phyloP scores from a whole-genome alignment of 1,140 invertebrate genomes.

The Leptinotarsa undecemlineata region DNA sequence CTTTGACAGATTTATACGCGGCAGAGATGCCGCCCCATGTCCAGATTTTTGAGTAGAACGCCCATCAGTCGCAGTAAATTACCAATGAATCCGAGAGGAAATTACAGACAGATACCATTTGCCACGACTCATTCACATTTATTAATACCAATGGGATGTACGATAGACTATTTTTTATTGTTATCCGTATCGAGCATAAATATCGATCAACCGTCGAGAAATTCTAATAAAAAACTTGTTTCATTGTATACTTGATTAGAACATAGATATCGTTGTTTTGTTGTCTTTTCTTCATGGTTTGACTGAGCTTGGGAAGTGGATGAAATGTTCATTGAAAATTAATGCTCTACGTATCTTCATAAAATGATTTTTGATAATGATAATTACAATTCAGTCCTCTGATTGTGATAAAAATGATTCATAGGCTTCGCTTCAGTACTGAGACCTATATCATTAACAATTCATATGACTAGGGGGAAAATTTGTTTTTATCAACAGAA shows the following conservation, averaged over 20 bases:
- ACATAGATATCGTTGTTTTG: background rate
- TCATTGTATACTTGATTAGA: slow-evolving; percentile 3
- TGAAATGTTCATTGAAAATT: background rate
- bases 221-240: slow-evolving; percentile 1
- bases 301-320: background rate
- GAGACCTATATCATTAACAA: too few species aligned
- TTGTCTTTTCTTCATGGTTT: background rate
- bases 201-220: background rate
- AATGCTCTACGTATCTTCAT: too few species aligned
- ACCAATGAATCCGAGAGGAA: slow-evolving; percentile 41
- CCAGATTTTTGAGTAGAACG: slow-evolving; percentile 52
- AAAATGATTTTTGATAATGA: too few species aligned
- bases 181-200: slow-evolving; percentile 2
- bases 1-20: slow-evolving; percentile 51
- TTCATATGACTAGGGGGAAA: too few species aligned
- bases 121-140: slow-evolving; percentile 28
- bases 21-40: slow-evolving; percentile 47
- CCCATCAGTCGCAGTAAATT: slow-evolving; percentile 46
- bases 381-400: too few species aligned
- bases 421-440: too few species aligned
- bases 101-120: slow-evolving; percentile 37
- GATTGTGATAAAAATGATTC: too few species aligned
- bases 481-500: too few species aligned
- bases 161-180: slow-evolving; percentile 6
- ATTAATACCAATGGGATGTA: slow-evolving; percentile 22